Base-by-base conservation (phyloP, 2,797 vertebrate species). In the Ciconia nigra region DNA sequence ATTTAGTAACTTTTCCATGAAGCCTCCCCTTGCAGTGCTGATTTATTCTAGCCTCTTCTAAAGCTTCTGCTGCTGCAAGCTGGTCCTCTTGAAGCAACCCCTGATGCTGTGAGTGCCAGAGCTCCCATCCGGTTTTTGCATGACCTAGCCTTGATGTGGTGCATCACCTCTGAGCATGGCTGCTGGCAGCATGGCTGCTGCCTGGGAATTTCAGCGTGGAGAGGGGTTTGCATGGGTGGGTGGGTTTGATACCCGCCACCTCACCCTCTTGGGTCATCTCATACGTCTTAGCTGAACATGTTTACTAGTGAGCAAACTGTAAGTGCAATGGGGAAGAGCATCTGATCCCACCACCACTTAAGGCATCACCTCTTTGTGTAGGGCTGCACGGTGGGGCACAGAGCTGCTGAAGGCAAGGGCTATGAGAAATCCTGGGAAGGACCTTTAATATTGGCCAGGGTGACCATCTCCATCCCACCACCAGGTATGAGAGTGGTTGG, bases 391-490 rank as follows among this genome's bases (percentile, higher is more conserved):
- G 8, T 26, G 35, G 37, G 35, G 20, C n/a, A 26, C 2, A 10
- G 29, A 57, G 57, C 44, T 1, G 0, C 62, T 26, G 20, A 47
- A 42, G 42, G 28, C 19, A 58, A 46, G 58, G 29, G 7, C 44
- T 25, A 1, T 5, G 41, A 69, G 28, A 42, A 78, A 73, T 52
- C 39, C 69, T 8, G 7, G 25, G 5, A 8, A 26, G 82, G 19
- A 58, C 15, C 41, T 47, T 18, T 20, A 25, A 39, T 2, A 5
- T 15, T 25, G 70, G 25, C 13, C 42, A 5, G 59, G 46, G 31
- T 16, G 44, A 26, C 22, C 55, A 8, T 7, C 15, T 10, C 46
- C 13, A 18, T 47, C 59, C 31, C 52, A 26, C 0, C 0, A 0
- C 47, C 31, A 31, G 24, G 28, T 16, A 7, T 5, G 18, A 9